Conservation (phyloP, 2,797 vertebrate genomes). For the Galaxias olidus region DNA sequence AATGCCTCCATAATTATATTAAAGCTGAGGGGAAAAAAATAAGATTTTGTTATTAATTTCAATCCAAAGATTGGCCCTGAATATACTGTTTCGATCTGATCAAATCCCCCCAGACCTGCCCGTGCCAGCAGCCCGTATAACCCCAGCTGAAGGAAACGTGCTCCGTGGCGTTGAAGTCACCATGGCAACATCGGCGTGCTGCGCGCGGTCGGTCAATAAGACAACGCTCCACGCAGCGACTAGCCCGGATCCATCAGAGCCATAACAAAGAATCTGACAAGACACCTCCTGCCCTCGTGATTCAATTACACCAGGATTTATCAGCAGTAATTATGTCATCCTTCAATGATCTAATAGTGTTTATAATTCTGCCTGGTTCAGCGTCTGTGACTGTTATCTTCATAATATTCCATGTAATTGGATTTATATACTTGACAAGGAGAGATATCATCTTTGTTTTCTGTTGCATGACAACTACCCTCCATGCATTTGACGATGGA, state of each 20-base stretch:
- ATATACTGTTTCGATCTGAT: neutral
- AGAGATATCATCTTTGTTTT: slow-evolving; percentile 17
- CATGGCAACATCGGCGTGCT: slow-evolving; percentile 75
- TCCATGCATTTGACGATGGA: neutral
- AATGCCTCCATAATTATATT: no score
- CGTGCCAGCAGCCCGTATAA: slow-evolving; percentile 17
- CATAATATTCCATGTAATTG: no score
- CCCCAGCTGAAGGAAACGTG: slow-evolving; percentile 55
- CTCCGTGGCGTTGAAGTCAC: slow-evolving; percentile 63
- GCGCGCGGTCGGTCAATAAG: slow-evolving; percentile 64
- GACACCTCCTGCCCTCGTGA: slow-evolving; percentile 68
- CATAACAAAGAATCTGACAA: slow-evolving; percentile 67
- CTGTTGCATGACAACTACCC: neutral
- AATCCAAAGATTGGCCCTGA: no score
- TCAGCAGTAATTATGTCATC: slow-evolving; percentile 70
- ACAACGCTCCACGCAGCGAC: slow-evolving; percentile 41
- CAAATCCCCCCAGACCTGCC: neutral
- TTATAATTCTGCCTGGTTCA: slow-evolving; percentile 40
- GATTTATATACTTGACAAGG: slow-evolving; percentile 8
- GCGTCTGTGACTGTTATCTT: neutral
- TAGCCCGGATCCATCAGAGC: slow-evolving; percentile 63
- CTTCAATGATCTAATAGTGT: slow-evolving; percentile 58
- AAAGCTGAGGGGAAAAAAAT: no score
- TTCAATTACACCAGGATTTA: slow-evolving; percentile 78
- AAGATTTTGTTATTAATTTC: no score